A percentile compares a stretch with the other conserved stretches of the same genome.
Evolutionary conservation across 2,113 vertebrate species (phyloP).

Genomic region (pig (Sus scrofa)): DNA sequence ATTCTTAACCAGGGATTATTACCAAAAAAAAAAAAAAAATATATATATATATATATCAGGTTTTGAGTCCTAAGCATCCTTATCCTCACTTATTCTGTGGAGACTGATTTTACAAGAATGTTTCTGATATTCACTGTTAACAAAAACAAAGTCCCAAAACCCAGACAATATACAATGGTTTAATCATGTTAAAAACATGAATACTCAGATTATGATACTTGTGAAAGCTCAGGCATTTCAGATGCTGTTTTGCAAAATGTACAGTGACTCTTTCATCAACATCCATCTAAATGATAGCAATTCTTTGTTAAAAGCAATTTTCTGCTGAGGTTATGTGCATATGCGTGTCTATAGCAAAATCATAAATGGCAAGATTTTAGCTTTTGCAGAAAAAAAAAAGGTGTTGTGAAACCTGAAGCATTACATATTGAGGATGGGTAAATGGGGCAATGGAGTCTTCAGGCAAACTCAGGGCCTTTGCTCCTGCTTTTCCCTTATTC

Average conservation of each 20-base stretch:
- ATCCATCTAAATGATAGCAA: slow-evolving; percentile 48
- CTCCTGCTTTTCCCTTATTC: neutral
- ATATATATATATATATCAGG: too few species aligned
- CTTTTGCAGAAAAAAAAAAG: slow-evolving; percentile 19
- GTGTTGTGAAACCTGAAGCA: slow-evolving; percentile 29
- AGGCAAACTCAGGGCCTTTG: neutral
- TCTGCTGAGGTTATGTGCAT: slow-evolving; percentile 55
- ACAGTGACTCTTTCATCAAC: slow-evolving; percentile 49
- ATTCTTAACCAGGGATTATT: slow-evolving; percentile 29
- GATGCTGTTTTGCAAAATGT: slow-evolving; percentile 54
- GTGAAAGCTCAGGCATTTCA: neutral
- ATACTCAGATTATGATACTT: neutral
- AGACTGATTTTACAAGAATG: neutral
- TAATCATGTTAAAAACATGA: slow-evolving; percentile 35
- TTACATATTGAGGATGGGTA: neutral
- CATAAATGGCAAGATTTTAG: slow-evolving; percentile 62
- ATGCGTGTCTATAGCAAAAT: slow-evolving; percentile 56
- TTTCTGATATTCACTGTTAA: slow-evolving; percentile 22
- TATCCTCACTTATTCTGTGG: slow-evolving; percentile 13
- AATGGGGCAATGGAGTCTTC: neutral
- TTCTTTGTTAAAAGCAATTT: slow-evolving; percentile 65
- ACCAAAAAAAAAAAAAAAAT: neutral
- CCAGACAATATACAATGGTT: neutral
- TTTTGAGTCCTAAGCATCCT: neutral
- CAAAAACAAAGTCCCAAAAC: slow-evolving; percentile 22